phyloP scores from a whole-genome alignment of 2,888 invertebrate genomes.

The Periphyllus acericola region DNA sequence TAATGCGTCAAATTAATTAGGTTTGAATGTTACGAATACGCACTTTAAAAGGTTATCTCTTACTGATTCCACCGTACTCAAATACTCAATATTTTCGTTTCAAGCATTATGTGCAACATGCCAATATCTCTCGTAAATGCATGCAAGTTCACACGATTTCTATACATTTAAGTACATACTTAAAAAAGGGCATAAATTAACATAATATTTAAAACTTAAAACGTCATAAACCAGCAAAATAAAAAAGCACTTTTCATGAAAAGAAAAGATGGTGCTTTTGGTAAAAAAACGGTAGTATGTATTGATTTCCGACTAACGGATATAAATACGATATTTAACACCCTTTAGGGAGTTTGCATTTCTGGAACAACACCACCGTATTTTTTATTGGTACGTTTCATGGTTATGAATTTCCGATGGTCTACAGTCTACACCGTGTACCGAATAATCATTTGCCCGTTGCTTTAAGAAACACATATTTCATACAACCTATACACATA shows the following conservation, averaged over 20 bases:
- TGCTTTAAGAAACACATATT: background rate
- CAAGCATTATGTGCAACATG: too few relatives aligned
- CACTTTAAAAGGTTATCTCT: too few relatives aligned
- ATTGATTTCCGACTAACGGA: constrained; percentile 35
- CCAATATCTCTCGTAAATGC: too few relatives aligned
- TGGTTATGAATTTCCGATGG: background rate
- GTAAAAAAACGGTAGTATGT: constrained; percentile 1
- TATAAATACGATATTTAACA: constrained; percentile 19
- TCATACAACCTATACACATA: background rate
- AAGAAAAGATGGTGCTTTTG: background rate
- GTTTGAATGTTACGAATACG: too few relatives aligned
- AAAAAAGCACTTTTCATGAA: background rate
- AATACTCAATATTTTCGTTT: too few relatives aligned
- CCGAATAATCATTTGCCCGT: background rate
- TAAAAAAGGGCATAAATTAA: too few relatives aligned
- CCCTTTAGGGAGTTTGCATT: background rate
- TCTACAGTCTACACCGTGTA: background rate
- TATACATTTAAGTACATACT: too few relatives aligned
- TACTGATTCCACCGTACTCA: too few relatives aligned
- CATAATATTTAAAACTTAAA: too few relatives aligned
- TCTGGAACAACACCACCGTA: background rate
- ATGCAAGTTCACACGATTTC: too few relatives aligned
- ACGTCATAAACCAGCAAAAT: too few relatives aligned
- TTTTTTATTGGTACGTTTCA: background rate
- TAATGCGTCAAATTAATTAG: background rate